A percentile compares a stretch with the other conserved stretches of the same genome.
Evolutionary conservation across 2,113 vertebrate species (phyloP).

Genomic region (Vombatus ursinus): DNA sequence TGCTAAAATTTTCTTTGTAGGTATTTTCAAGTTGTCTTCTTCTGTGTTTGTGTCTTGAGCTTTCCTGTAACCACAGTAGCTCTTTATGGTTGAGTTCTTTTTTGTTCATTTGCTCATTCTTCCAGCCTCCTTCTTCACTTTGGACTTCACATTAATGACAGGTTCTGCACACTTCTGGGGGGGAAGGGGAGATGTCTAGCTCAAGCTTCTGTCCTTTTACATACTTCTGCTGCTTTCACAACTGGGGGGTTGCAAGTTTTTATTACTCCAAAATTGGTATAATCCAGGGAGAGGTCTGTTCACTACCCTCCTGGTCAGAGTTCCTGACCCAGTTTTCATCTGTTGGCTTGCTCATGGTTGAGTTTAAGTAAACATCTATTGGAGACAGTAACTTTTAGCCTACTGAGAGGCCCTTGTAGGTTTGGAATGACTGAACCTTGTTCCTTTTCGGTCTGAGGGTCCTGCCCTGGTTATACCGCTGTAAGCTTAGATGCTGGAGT

Average conservation of each 20-base stretch:
- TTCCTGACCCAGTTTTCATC: not conserved
- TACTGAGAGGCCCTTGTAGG: not conserved
- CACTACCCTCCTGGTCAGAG: not conserved
- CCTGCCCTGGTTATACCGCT: not conserved
- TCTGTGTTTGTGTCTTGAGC: not conserved
- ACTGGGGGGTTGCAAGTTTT: not conserved
- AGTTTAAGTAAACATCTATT: not conserved
- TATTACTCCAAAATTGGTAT: not conserved
- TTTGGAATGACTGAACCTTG: not conserved
- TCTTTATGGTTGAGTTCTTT: not conserved
- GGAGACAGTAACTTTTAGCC: not conserved
- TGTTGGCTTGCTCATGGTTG: not conserved
- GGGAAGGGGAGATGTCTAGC: not conserved
- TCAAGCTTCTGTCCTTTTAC: not conserved
- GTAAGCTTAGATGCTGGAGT: not conserved
- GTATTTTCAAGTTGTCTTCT: not conserved
- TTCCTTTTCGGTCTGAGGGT: not conserved
- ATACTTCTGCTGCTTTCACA: not conserved
- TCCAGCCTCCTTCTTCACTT: not conserved
- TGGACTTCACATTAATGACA: not conserved
- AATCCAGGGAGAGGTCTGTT: not conserved
- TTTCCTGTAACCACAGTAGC: not conserved
- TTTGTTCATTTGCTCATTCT: not conserved
- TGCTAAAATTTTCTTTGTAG: not conserved
- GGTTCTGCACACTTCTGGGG: not conserved